phyloP scores from a whole-genome alignment of 2,888 invertebrate genomes.

The Melipona beecheii region DNA sequence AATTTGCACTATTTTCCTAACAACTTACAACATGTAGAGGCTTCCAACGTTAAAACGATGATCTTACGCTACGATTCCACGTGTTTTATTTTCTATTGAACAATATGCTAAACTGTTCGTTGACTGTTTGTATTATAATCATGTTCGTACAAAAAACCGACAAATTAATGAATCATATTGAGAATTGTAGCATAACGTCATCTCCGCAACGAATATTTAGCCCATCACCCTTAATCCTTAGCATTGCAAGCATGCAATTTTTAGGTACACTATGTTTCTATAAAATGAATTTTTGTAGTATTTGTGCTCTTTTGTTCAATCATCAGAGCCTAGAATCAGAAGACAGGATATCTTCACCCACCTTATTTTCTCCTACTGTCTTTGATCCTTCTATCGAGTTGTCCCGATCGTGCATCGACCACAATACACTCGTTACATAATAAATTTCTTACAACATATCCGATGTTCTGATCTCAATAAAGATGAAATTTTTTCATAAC shows the following conservation, averaged over 20 bases:
- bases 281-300: slow-evolving; percentile 70
- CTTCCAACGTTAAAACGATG: slow-evolving; percentile 59
- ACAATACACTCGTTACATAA: slow-evolving; percentile 56
- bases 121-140: neutral
- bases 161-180: neutral
- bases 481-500: slow-evolving; percentile 26
- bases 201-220: slow-evolving; percentile 62
- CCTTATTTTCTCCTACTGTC: slow-evolving; percentile 77
- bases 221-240: slow-evolving; percentile 81
- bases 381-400: slow-evolving; percentile 67
- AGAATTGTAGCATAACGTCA: slow-evolving; percentile 37
- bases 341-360: slow-evolving; percentile 80
- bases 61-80: slow-evolving; percentile 53
- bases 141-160: neutral
- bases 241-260: slow-evolving; percentile 81
- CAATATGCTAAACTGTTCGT: neutral
- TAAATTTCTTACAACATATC: slow-evolving; percentile 50
- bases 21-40: slow-evolving; percentile 65
- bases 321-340: slow-evolving; percentile 73
- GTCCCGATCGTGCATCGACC: slow-evolving; percentile 68
- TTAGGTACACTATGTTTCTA: slow-evolving; percentile 77
- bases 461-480: slow-evolving; percentile 46
- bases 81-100: neutral
- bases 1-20: slow-evolving; percentile 50
- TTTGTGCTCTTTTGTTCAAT: slow-evolving; percentile 67